Percentiles rank a stretch among this genome's conserved stretches.
These are phyloP conservation scores for Dioctria linearis DNA, from an alignment of 2,888 invertebrate species.

Conservation along the genomic window DNA sequence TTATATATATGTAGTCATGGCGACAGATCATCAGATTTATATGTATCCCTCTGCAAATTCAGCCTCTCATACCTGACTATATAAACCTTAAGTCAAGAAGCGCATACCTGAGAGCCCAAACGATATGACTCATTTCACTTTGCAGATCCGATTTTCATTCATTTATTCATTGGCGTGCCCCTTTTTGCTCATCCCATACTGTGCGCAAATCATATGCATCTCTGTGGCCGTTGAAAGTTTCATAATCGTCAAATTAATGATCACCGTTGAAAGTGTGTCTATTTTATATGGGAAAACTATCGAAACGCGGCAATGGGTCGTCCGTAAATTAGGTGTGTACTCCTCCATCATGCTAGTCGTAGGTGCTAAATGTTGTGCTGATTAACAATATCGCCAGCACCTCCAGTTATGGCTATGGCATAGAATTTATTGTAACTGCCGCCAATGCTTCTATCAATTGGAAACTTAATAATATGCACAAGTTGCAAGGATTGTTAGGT, in stretches of 20 bases:
- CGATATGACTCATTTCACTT: conserved; percentile 33
- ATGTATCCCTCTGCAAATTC: no score
- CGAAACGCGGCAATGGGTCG: conserved; percentile 1
- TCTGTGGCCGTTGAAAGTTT: conserved; percentile 40
- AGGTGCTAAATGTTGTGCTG: conserved; percentile 53
- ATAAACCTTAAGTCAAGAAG: neutral
- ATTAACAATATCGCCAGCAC: conserved; percentile 46
- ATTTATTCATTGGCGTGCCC: conserved; percentile 50
- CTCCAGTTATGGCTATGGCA: conserved; percentile 20
- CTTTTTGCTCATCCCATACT: conserved; percentile 47
- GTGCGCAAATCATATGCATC: conserved; percentile 42
- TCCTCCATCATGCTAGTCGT: conserved; percentile 45
- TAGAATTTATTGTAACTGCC: conserved; percentile 41
- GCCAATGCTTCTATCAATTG: neutral
- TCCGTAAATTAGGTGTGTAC: conserved; percentile 50
- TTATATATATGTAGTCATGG: no score
- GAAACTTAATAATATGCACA: conserved; percentile 40
- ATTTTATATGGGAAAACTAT: conserved; percentile 51
- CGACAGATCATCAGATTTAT: no score
- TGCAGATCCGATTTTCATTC: conserved; percentile 23
- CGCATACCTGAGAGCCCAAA: conserved; percentile 32
- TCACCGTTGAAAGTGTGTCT: conserved; percentile 1
- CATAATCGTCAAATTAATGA: conserved; percentile 55
- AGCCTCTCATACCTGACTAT: no score
- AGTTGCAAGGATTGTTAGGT: neutral